Base-by-base conservation (phyloP, 23 tunicate genomes). In the Corella eumyota region DNA sequence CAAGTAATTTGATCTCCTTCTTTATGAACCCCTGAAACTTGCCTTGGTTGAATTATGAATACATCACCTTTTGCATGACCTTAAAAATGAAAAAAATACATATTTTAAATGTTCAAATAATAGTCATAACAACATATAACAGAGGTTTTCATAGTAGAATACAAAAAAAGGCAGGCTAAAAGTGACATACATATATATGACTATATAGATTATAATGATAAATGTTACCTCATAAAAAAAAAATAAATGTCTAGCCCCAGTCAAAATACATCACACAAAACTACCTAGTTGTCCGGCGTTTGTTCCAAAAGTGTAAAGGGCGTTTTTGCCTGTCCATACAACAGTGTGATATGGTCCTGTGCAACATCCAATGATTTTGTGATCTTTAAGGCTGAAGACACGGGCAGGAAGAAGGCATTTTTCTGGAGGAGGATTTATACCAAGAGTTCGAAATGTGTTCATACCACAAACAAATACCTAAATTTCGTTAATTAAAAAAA, bases 251-350 rank as follows among this genome's bases (percentile, higher is more conserved):
- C 4, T n/a, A n/a, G n/a, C n/a, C n/a, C n/a, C n/a, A n/a, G n/a
- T n/a, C n/a, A n/a, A n/a, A n/a, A n/a, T n/a, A n/a, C 15, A 15
- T 9, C 48, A n/a, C n/a, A n/a, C n/a, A n/a, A n/a, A n/a, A n/a
- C n/a, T 48, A 85, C 95, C 96, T 44, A 88, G 34, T 47, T 88
- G 96, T 29, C 96, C 96, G 1, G 96, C 88, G 68, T 88, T 88
- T 9, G 88, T 72, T 32, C 96, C 96, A 53, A 72, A 88, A 2
- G 96, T 78, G 48, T 62, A 88, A 6, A 88, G 56, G 4, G 72
- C 67, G 30, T 38, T 60, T 23, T 70, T 50, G 15, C 56, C 54
- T 15, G 96, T 80, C 96, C 82, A 88, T 38, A 67, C 81, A 45
- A 63, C 81, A 53, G 88, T 77, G 74, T 88, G 96, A 30, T 47